These are phyloP conservation scores for Papilio helenus DNA, from an alignment of 1,140 invertebrate species.

Conservation along the genomic window DNA sequence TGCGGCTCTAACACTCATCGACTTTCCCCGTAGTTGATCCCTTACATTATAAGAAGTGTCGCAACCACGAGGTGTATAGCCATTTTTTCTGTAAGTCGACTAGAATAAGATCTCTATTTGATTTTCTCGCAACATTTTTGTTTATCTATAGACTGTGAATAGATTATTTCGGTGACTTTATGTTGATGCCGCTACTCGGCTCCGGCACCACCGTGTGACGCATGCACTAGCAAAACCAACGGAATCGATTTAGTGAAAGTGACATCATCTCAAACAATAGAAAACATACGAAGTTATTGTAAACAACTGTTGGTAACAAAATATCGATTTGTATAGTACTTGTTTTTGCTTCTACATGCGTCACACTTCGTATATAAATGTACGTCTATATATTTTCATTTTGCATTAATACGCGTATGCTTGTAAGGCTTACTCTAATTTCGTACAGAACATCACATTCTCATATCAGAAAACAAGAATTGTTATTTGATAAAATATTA, in stretches of 20 bases:
- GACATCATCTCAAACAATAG: background rate
- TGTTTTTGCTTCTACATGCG: conserved; percentile 3
- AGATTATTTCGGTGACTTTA: background rate
- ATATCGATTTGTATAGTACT: background rate
- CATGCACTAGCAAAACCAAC: background rate
- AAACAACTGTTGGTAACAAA: background rate
- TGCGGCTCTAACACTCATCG: background rate
- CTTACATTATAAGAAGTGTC: conserved; percentile 9
- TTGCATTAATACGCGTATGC: conserved; percentile 50
- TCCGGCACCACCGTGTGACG: background rate
- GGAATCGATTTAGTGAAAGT: background rate
- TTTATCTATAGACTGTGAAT: background rate
- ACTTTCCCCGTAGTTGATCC: conserved; percentile 12
- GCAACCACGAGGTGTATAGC: conserved; percentile 6
- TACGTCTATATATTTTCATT: no score
- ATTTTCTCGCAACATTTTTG: conserved; percentile 8
- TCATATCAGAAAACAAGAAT: conserved; percentile 59
- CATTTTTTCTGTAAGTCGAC: conserved; percentile 19
- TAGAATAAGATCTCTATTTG: conserved; percentile 18
- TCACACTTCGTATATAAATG: background rate
- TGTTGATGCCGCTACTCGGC: background rate
- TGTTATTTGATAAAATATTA: conserved; percentile 59
- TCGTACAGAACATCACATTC: conserved; percentile 52
- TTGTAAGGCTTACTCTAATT: conserved; percentile 68
- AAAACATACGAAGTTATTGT: background rate